Evolutionary conservation across 2,113 vertebrate genomes (phyloP).

Genomic region (Gyps fulvus): DNA sequence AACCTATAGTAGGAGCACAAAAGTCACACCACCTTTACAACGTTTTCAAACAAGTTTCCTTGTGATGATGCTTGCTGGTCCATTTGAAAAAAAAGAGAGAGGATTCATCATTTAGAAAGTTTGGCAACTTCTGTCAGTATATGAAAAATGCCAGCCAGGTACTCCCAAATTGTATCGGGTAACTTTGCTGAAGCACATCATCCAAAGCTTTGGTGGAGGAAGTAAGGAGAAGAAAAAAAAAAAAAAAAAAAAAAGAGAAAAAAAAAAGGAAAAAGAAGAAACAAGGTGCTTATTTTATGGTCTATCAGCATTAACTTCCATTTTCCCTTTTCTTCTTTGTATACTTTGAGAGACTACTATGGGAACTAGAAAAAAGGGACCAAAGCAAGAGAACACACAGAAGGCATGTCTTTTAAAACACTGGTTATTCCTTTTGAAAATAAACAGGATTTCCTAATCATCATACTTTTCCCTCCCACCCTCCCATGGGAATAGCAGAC

Average conservation of each 20-base stretch:
- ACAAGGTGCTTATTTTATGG: not conserved
- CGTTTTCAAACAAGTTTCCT: not conserved
- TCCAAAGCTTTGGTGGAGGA: not conserved
- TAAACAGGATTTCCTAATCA: not conserved
- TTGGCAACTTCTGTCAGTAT: not conserved
- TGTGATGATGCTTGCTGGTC: not conserved
- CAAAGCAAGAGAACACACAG: not conserved
- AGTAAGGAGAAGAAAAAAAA: not conserved
- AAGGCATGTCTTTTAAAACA: not conserved
- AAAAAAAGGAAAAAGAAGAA: not conserved
- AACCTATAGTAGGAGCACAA: not conserved
- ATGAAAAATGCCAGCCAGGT: not conserved
- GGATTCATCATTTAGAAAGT: not conserved
- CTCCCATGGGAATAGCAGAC: not conserved
- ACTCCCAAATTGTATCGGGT: not conserved
- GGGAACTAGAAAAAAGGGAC: not conserved
- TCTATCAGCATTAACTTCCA: not conserved
- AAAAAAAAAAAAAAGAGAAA: not conserved
- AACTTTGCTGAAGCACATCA: not conserved
- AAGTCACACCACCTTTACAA: not conserved
- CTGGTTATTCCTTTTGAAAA: not conserved
- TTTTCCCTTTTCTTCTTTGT: not conserved
- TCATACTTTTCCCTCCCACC: not conserved
- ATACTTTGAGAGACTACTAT: not conserved
- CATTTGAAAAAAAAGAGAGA: not conserved